phyloP scores from a whole-genome alignment of 2,113 vertebrate species.

The Psophia crepitans region DNA sequence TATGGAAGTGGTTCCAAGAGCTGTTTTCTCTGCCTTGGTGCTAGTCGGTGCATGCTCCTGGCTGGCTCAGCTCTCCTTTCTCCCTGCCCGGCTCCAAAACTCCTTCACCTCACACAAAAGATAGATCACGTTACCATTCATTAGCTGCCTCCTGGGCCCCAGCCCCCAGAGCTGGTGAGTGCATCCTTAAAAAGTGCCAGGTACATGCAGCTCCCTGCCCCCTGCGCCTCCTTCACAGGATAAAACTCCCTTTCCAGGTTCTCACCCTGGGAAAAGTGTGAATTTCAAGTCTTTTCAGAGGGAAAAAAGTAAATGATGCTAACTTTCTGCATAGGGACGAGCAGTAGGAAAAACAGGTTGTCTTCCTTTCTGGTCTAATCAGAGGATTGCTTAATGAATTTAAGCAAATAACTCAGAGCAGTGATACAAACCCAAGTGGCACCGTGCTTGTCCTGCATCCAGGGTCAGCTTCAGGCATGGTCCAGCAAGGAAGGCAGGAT shows the following conservation, averaged over 20 bases:
- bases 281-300: not conserved
- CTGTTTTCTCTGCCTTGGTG: slow-evolving; percentile 42
- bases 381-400: not conserved
- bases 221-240: not conserved
- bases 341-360: not conserved
- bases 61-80: slow-evolving; percentile 20
- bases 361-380: not conserved
- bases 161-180: not conserved
- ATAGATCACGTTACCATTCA: slow-evolving; percentile 25
- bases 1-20: slow-evolving; percentile 60
- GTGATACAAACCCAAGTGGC: accelerated
- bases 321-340: accelerated
- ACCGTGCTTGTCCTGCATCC: not conserved
- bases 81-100: not conserved
- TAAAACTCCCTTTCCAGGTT: not conserved
- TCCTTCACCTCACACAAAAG: slow-evolving; percentile 16
- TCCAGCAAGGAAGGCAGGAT: not conserved
- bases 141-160: not conserved
- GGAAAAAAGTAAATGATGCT: not conserved
- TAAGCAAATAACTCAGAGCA: not conserved
- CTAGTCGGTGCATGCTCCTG: slow-evolving; percentile 54
- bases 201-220: not conserved
- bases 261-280: not conserved
- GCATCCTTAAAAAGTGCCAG: slow-evolving; percentile 20
- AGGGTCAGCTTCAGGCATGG: not conserved